Conservation (phyloP, 2,797 vertebrate genomes). For the Pelodytes ibericus region DNA sequence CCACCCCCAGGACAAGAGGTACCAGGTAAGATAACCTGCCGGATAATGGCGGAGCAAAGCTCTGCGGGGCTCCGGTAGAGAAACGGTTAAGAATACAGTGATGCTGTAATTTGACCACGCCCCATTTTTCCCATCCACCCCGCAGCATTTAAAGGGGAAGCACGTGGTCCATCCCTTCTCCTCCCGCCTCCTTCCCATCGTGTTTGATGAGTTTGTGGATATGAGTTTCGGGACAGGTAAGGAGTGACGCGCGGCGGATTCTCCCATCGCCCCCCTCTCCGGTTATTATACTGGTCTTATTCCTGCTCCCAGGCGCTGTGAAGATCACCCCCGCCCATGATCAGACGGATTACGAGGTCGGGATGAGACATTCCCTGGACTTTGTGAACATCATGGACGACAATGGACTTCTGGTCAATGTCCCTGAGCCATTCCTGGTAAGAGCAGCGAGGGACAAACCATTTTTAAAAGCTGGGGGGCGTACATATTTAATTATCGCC, state of each 20-base stretch:
- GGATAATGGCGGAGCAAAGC: too few species aligned
- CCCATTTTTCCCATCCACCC: neutral
- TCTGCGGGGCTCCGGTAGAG: neutral
- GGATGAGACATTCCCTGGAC: constrained; percentile 81
- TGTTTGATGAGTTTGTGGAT: constrained; percentile 91
- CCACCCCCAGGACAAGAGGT: constrained; percentile 84
- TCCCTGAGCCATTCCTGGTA: constrained; percentile 89
- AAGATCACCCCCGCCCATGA: constrained; percentile 96
- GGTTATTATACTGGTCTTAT: neutral
- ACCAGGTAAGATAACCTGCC: constrained; percentile 70
- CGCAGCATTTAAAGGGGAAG: constrained; percentile 82
- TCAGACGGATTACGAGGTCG: constrained; percentile 90
- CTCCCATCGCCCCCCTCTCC: neutral
- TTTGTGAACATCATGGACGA: constrained; percentile 89
- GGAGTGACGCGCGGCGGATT: neutral
- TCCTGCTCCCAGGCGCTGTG: constrained; percentile 78
- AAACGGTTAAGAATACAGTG: neutral
- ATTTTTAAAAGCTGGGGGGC: neutral
- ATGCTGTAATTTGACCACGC: neutral
- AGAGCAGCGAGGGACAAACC: neutral
- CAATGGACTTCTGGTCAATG: constrained; percentile 84
- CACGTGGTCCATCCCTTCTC: constrained; percentile 82
- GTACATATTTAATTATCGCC: neutral
- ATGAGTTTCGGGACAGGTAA: constrained; percentile 88
- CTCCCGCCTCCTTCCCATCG: constrained; percentile 80